A percentile compares a stretch with the other conserved stretches of the same genome.
Conservation (phyloP, 2,888 invertebrate genomes). For the Drosophila stalkeri region DNA sequence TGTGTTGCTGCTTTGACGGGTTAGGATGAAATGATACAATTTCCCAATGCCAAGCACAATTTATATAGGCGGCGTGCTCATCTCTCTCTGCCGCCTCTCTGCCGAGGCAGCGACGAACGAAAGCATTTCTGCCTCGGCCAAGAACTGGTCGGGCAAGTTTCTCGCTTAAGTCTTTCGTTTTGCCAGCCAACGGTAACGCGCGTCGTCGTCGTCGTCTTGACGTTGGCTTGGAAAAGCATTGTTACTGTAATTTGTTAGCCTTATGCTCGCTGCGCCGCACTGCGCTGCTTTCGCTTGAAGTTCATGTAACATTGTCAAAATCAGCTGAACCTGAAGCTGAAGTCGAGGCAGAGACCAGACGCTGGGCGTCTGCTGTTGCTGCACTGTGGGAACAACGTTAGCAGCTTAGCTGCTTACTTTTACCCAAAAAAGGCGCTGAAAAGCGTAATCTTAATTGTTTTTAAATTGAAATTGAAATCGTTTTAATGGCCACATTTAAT, state of each 20-base stretch:
- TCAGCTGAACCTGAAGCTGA: slow-evolving; percentile 48
- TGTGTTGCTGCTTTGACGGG: slow-evolving; percentile 85
- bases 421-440: slow-evolving; percentile 51
- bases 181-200: slow-evolving; percentile 65
- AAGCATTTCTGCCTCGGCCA: slow-evolving; percentile 60
- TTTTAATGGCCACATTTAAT: slow-evolving; percentile 40
- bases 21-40: slow-evolving; percentile 86
- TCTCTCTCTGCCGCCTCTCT: slow-evolving; percentile 58
- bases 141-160: slow-evolving; percentile 78
- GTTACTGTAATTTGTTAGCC: slow-evolving; percentile 73
- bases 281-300: slow-evolving; percentile 82
- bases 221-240: slow-evolving; percentile 65
- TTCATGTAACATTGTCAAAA: slow-evolving; percentile 84
- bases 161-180: slow-evolving; percentile 83
- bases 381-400: slow-evolving; percentile 48
- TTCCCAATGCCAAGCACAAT: slow-evolving; percentile 85
- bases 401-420: slow-evolving; percentile 51
- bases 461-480: slow-evolving; percentile 72
- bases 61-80: slow-evolving; percentile 85
- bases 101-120: slow-evolving; percentile 50
- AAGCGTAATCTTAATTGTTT: slow-evolving; percentile 72
- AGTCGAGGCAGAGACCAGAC: slow-evolving; percentile 18
- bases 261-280: slow-evolving; percentile 44
- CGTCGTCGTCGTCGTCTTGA: slow-evolving; percentile 27
- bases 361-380: slow-evolving; percentile 20